Evolutionary conservation across 2,113 vertebrate species (phyloP), one percentile per base, ranked within the genome.

Genomic region (Hiodon tergisus): DNA sequence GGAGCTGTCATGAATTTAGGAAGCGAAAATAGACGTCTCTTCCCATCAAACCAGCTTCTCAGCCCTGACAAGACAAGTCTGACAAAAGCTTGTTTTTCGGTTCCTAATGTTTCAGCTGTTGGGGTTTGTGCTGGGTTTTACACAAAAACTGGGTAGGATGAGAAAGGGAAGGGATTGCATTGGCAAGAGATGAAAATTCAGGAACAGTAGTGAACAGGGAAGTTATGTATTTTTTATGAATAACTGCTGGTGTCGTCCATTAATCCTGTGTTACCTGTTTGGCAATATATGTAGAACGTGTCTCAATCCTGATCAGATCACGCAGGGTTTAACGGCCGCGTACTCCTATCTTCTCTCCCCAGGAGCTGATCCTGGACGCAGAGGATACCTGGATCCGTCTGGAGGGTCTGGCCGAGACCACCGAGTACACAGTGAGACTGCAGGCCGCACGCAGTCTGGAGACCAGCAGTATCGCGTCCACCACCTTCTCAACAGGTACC

Each of bases 301-400:
- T 11, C 14, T 3, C 14, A 4, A 14, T 46, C 8, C 65, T 47
- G 11, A 67, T 11, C 6, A 10, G 10, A 50, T 66, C 31, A 31
- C 9, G 8, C 9, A 6, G n/a, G 3, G 3, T 54, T 50, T 54
- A 31, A 60, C 11, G 13, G 48, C 16, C 51, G 7, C 69, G 3
- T 57, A 6, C 16, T 67, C 47, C 55, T 54, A 10, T 14, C 47
- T 31, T 31, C 50, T 16, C 74, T 67, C 16, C 76, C 0, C 83
- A 99, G 97, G 97, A 99, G 89, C 87, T 98, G 87, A 98, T 98
- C 46, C 91, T 99, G 54, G 96, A 98, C 78, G 93, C 97, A 0
- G 97, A 98, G 77, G 97, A 98, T 87, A 98, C 94, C 0, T 99
- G 96, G 97, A 98, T 98, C 79, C 94, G 95, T 2, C 82, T 99